phyloP scores from a whole-genome alignment of 1,140 invertebrate genomes.

The Teleogryllus occipitalis region DNA sequence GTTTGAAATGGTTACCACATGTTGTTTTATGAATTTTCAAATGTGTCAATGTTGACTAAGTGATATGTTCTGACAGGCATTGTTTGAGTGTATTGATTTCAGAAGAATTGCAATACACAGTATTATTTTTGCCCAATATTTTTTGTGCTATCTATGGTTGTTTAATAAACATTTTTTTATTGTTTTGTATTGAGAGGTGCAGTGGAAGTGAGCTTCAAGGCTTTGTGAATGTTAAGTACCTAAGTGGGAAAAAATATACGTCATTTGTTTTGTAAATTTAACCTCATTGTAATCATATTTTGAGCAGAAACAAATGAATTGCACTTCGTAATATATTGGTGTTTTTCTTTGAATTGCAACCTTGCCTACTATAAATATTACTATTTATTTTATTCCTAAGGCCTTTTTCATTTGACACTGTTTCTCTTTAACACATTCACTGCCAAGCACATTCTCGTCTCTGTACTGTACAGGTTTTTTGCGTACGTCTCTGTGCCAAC shows the following conservation, averaged over 20 bases:
- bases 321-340: too few species aligned
- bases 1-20: not conserved
- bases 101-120: not conserved
- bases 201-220: not conserved
- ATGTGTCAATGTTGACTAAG: not conserved
- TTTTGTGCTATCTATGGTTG: not conserved
- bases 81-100: too few species aligned
- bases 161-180: not conserved
- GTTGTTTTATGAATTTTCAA: not conserved
- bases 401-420: too few species aligned
- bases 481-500: too few species aligned
- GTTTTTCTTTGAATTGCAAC: too few species aligned
- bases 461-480: too few species aligned
- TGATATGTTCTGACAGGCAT: not conserved
- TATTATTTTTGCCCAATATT: not conserved
- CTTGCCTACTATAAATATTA: too few species aligned
- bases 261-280: not conserved
- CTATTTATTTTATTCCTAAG: too few species aligned
- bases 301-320: not conserved
- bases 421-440: too few species aligned
- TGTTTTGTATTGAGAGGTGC: not conserved
- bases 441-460: too few species aligned
- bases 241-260: too few species aligned
- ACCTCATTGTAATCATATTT: not conserved
- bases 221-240: too few species aligned